These are phyloP conservation scores for Oncorhynchus nerka DNA, from an alignment of 2,113 vertebrate genomes.

Conservation along the genomic window DNA sequence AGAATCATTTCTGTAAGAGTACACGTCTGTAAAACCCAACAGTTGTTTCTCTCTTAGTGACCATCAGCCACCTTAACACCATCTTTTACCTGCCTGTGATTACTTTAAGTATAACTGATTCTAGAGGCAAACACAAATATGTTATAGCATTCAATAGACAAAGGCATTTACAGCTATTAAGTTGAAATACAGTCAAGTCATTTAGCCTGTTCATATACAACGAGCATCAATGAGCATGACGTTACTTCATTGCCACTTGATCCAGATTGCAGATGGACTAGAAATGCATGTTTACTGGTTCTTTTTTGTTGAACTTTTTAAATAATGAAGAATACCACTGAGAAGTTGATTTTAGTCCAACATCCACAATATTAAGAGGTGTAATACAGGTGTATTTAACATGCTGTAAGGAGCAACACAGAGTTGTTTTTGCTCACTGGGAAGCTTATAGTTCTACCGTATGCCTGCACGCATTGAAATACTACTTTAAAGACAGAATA, in stretches of 20 bases:
- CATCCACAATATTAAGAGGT: constrained; percentile 39
- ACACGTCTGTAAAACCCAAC: constrained; percentile 7
- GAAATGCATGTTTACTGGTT: constrained; percentile 7
- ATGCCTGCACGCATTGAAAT: constrained; percentile 60
- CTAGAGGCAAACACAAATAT: constrained; percentile 53
- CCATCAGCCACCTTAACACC: not conserved
- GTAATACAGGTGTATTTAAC: constrained; percentile 54
- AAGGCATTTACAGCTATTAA: constrained; percentile 45
- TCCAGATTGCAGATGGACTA: constrained; percentile 44
- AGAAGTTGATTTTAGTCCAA: constrained; percentile 31
- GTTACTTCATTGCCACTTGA: constrained; percentile 15
- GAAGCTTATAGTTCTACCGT: constrained; percentile 50
- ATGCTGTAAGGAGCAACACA: constrained; percentile 60
- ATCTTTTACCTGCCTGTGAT: constrained; percentile 35
- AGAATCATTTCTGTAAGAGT: constrained; percentile 3
- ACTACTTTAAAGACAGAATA: constrained; percentile 42
- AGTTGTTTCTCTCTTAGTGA: constrained; percentile 10
- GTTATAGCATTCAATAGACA: constrained; percentile 48
- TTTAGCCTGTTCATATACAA: constrained; percentile 18
- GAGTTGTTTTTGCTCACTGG: constrained; percentile 35
- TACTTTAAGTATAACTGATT: constrained; percentile 47
- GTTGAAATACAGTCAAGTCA: constrained; percentile 25
- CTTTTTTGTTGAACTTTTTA: constrained; percentile 3
- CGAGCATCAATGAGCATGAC: constrained; percentile 32
- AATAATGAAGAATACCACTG: not conserved